phyloP scores from a whole-genome alignment of 2,113 vertebrate species.

The Tachysurus fulvidraco region DNA sequence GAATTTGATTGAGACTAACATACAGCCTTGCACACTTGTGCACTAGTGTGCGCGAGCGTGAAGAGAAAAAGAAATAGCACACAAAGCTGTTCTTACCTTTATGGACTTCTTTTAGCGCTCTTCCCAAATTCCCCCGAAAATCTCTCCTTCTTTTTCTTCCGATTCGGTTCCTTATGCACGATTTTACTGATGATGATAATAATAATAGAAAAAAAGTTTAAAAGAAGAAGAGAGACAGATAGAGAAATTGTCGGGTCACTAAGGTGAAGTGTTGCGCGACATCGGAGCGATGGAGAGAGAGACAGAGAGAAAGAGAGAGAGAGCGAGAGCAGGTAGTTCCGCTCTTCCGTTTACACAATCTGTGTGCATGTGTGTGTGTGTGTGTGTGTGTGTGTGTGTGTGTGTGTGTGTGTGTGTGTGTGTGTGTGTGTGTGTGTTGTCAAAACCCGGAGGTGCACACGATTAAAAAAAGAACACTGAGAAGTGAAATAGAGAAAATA shows the following conservation, averaged over 20 bases:
- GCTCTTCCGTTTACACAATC: not conserved
- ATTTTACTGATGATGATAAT: not conserved
- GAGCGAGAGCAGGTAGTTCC: constrained; percentile 16
- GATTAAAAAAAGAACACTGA: not conserved
- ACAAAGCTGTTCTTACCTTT: not conserved
- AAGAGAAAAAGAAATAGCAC: not conserved
- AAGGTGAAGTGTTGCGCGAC: not conserved
- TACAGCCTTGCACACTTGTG: not conserved
- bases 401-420: not conserved
- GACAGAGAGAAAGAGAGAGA: not conserved
- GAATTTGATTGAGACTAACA: not conserved
- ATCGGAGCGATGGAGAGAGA: not conserved
- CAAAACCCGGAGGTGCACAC: not conserved
- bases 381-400: not conserved
- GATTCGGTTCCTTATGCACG: not conserved
- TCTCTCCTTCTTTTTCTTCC: not conserved
- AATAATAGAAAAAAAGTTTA: not conserved
- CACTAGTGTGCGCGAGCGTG: not conserved
- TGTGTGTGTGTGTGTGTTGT: not conserved
- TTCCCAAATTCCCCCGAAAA: not conserved
- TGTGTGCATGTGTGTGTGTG: not conserved
- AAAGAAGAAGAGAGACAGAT: not conserved
- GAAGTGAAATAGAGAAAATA: not conserved
- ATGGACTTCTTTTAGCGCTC: not conserved
- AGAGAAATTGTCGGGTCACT: not conserved